Evolutionary conservation across 2,888 invertebrate genomes (phyloP).

Genomic region (Biston betularia): DNA sequence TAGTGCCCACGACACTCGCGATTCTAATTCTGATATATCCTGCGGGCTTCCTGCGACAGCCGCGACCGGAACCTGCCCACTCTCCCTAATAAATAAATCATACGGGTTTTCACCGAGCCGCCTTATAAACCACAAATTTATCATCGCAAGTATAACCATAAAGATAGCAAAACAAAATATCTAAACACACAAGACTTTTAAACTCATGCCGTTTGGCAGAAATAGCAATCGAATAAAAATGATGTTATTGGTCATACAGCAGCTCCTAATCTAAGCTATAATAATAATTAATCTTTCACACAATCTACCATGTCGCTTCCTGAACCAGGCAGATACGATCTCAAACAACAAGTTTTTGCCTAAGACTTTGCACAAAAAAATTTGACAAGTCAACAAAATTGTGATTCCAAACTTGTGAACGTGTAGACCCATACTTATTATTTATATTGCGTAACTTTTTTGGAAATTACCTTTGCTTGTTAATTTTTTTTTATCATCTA

Average conservation of each 20-base stretch:
- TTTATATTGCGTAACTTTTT: too few species aligned
- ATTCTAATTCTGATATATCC: slow-evolving; percentile 80
- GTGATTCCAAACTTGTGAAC: background rate
- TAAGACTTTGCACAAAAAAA: background rate
- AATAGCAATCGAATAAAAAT: background rate
- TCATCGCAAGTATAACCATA: background rate
- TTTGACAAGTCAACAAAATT: slow-evolving; percentile 5
- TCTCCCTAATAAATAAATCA: slow-evolving; percentile 71
- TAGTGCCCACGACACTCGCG: slow-evolving; percentile 69
- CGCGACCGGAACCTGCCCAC: slow-evolving; percentile 66
- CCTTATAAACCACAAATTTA: slow-evolving; percentile 51
- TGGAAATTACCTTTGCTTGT: too few species aligned
- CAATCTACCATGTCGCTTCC: slow-evolving; percentile 6
- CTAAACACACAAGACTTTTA: too few species aligned
- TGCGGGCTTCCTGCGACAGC: slow-evolving; percentile 70
- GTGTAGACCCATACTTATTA: slow-evolving; percentile 21
- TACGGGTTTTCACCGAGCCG: slow-evolving; percentile 45
- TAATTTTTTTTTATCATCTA: too few species aligned
- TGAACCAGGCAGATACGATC: slow-evolving; percentile 13
- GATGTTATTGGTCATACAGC: background rate
- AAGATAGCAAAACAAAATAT: too few species aligned
- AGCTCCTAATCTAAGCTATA: background rate
- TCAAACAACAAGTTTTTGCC: slow-evolving; percentile 9
- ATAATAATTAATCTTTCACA: slow-evolving; percentile 18
- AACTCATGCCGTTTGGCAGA: background rate